Evolutionary conservation across 2,113 vertebrate species (phyloP).

Genomic region (Gobius niger): DNA sequence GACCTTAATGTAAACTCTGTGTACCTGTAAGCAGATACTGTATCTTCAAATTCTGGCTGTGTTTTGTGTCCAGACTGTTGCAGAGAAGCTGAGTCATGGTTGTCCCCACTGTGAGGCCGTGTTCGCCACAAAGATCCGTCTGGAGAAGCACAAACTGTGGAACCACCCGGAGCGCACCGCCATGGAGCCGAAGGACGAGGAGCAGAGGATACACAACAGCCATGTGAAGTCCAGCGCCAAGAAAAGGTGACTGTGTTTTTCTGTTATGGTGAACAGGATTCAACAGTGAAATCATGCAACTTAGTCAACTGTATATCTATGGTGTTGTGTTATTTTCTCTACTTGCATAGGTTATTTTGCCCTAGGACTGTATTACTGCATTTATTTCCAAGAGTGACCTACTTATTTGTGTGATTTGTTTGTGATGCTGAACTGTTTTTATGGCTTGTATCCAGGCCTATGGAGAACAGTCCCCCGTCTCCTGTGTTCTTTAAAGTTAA

Average conservation of each 20-base stretch:
- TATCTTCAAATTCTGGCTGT: slow-evolving; percentile 23
- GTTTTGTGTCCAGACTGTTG: slow-evolving; percentile 77
- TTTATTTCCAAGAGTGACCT: slow-evolving; percentile 12
- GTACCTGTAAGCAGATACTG: slow-evolving; percentile 2
- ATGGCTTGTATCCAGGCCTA: slow-evolving; percentile 73
- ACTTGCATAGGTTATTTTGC: not conserved
- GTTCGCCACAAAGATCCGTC: slow-evolving; percentile 93
- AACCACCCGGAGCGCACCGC: slow-evolving; percentile 86
- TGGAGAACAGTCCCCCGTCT: slow-evolving; percentile 82
- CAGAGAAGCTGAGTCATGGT: slow-evolving; percentile 87
- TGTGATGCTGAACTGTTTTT: slow-evolving; percentile 20
- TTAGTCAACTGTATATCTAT: too few species aligned
- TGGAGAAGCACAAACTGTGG: slow-evolving; percentile 94
- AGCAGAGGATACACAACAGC: slow-evolving; percentile 80
- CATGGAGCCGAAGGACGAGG: slow-evolving; percentile 68
- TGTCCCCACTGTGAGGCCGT: slow-evolving; percentile 92
- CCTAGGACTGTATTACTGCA: not conserved
- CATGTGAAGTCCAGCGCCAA: slow-evolving; percentile 81
- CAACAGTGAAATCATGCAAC: too few species aligned
- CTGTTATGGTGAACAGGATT: not conserved
- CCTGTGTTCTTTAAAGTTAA: slow-evolving; percentile 88
- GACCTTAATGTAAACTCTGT: not conserved
- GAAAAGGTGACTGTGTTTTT: slow-evolving; percentile 83
- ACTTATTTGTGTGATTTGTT: slow-evolving; percentile 10
- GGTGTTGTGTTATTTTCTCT: too few species aligned